Base-by-base conservation (phyloP, 2,113 vertebrate species). In the Cyprinodon tularosa region DNA sequence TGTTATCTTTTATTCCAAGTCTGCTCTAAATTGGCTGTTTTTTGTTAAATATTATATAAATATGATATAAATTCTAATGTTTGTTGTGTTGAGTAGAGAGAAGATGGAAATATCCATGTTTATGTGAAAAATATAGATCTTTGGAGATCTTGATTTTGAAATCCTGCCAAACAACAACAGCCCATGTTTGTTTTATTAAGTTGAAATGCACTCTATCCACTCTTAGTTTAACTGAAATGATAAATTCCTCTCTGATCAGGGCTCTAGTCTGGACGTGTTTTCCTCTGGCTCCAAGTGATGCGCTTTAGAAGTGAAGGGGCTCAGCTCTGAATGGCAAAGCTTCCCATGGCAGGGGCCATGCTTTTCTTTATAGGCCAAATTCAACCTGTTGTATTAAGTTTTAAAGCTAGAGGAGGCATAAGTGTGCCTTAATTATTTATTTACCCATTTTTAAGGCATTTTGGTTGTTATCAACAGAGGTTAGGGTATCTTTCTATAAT, bases 251-350 rank as follows among this genome's bases (percentile, higher is more conserved):
- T 11, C 62, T 12, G 62, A 44, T 7, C 37, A 66, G 63, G 74
- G 62, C 63, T 48, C 57, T 68, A 15, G 13, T 40, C 45, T 74
- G 50, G 69, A 67, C 42, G 10, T 11, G 2, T 68, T 20, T 63
- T 45, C 63, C 22, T 57, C 20, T 3, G n/a, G 20, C 53, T 42
- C 29, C 6, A 11, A 65, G 12, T 64, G n/a, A 59, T 57, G 69
- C 62, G 29, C 69, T 80, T 77, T 37, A 68, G 50, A 47, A 68
- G 65, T 60, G 74, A 62, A 63, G 22, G 66, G 85, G 72, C 85
- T 71, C 75, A 84, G 83, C 75, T 85, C 81, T 71, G 12, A 62
- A 75, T 70, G 77, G 72, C 76, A 70, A 73, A 65, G 83, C 80
- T 61, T 73, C 81, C 80, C 69, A 47, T 71, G 68, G 78, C 72